Evolutionary conservation across 2,797 vertebrate species (phyloP), one percentile per base, ranked within the genome.

Genomic region (Spinus pinus): DNA sequence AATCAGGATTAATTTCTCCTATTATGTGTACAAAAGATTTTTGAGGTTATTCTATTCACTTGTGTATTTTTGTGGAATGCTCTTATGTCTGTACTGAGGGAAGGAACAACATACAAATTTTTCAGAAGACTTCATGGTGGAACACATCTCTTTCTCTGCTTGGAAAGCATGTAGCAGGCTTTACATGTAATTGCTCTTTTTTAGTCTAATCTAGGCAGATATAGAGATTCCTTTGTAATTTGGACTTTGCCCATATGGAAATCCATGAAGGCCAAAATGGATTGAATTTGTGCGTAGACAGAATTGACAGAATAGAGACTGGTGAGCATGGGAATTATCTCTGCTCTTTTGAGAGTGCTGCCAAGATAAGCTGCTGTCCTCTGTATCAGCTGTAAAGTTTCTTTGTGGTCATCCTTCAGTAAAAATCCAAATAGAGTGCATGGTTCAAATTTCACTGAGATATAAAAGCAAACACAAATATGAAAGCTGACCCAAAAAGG

Each of bases 341-440:
- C 73, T 4, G 24, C 73, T 62, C 91, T 81, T 60, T 86, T 90
- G 60, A 88, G 93, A 94, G 41, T 0, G 0, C 64, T 90, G 94
- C 94, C 95, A 96, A 96, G 86, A 95, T 95, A 94, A 95, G 60
- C 78, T 96, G 77, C 92, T 94, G 88, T 94, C 66, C 80, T 93
- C 86, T 95, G 35, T 90, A 92, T 96, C 93, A 94, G 90, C 93
- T 86, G 79, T 88, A 67, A 93, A 88, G 74, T 92, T 88, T 93
- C 88, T 79, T 94, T 84, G 90, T 94, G 94, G 93, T 90, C 94
- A 95, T 93, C 81, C 70, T 84, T 80, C 88, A 82, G 74, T 75
- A 81, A 95, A 94, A 62, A 71, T 74, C 71, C 83, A 67, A 92
- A 92, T 70, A 94, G 90, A 7, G 0, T 53, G 30, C 62, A 2